phyloP scores from a whole-genome alignment of 2,797 vertebrate genomes.

The Fringilla coelebs region DNA sequence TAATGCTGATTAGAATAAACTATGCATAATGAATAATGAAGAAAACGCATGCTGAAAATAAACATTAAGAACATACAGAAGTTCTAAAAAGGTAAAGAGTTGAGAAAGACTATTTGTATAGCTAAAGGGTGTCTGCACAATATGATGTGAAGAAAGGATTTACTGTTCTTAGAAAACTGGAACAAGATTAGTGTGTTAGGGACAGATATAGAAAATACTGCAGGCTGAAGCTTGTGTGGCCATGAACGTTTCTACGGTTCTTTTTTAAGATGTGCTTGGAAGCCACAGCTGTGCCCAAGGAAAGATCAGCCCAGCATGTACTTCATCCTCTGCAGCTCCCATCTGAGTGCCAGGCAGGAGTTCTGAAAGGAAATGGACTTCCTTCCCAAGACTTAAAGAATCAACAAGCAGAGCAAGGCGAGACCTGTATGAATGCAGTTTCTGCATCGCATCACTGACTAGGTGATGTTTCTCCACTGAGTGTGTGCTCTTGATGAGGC shows the following conservation, averaged over 20 bases:
- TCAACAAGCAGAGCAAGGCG: background rate
- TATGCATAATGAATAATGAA: background rate
- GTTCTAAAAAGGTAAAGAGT: background rate
- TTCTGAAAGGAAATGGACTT: background rate
- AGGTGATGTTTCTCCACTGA: background rate
- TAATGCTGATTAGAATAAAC: background rate
- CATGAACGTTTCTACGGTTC: rapidly evolving
- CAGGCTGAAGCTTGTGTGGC: background rate
- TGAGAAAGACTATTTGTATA: background rate
- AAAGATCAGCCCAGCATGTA: background rate
- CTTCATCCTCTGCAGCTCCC: background rate
- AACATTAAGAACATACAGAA: background rate
- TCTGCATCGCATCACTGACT: background rate
- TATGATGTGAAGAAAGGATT: background rate
- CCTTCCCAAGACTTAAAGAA: background rate
- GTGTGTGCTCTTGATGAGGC: background rate
- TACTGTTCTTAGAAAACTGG: background rate
- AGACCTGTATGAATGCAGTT: background rate
- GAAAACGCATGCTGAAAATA: background rate
- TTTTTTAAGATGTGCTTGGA: background rate
- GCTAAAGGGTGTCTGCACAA: background rate
- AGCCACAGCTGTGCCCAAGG: background rate
- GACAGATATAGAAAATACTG: background rate
- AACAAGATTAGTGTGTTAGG: background rate
- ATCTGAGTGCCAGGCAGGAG: background rate